phyloP scores from a whole-genome alignment of 1,140 invertebrate species.

The Philotrypesis tridentata region DNA sequence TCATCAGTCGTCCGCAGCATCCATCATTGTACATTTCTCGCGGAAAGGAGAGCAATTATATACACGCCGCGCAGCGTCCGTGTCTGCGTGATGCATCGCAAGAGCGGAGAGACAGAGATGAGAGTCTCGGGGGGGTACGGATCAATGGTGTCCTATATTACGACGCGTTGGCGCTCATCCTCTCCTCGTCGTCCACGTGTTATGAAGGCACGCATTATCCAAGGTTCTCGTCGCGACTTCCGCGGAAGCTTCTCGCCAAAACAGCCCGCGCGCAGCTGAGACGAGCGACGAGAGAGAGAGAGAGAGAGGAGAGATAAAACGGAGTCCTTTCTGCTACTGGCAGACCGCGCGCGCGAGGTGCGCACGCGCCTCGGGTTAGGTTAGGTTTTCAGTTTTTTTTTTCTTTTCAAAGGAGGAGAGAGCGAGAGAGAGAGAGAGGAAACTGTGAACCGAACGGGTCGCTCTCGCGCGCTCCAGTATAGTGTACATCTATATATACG shows the following conservation, averaged over 20 bases:
- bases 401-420: constrained; percentile 4
- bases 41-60: too few relatives aligned
- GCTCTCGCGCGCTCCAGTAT: too few relatives aligned
- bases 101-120: too few relatives aligned
- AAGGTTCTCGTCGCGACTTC: not conserved
- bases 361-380: not conserved
- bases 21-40: too few relatives aligned
- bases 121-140: too few relatives aligned
- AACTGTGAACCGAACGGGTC: too few relatives aligned
- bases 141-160: constrained; percentile 15
- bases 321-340: not conserved
- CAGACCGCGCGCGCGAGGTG: not conserved
- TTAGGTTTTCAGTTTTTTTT: constrained; percentile 12
- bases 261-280: not conserved
- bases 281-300: not conserved
- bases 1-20: too few relatives aligned
- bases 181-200: not conserved
- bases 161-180: not conserved
- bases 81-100: too few relatives aligned
- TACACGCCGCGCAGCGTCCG: too few relatives aligned
- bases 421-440: not conserved
- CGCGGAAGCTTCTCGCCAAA: not conserved
- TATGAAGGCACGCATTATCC: too few relatives aligned
- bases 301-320: not conserved
- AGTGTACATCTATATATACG: too few relatives aligned